Evolutionary conservation across 1,140 invertebrate genomes (phyloP), one percentile per base, ranked within the genome.

Genomic region (Dryas iulia): DNA sequence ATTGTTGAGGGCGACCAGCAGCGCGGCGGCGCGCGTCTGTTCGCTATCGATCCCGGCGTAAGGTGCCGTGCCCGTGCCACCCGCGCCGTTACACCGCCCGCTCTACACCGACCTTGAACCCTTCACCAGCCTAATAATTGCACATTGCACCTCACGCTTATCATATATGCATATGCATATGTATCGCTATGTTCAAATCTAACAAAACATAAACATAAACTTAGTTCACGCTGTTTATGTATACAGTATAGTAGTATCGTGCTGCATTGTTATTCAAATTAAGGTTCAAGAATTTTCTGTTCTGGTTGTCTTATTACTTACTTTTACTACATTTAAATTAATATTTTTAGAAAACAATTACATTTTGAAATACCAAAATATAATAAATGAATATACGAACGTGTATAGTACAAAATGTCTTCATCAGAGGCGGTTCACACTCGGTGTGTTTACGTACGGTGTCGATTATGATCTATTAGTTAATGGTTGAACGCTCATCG

Each of bases 41-140:
- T 74, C 78, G 78, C 81, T 87, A 87, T 87, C 77, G 82, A 87
- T 84, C 79, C 80, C 79, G 79, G 59, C 72, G 58, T 61, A 69
- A 72, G 74, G 75, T 60, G 35, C 52, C 39, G 70, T 30, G 56
- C 39, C 58, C 39, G 26, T 52, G 56, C 59, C 59, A 62, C 69
- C 69, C 63, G 56, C 26, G 14, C 52, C 26, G 47, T 53, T 39
- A 14, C 54, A 28, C 58, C 59, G 25, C 53, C 7, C 35, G n/a
- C 35, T 8, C 0, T 14, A 62, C n/a, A 58, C 47, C 66, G 75
- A 30, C 72, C 75, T 77, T 74, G 72, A 74, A 77, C 69, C 59
- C 66, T 12, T 24, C 56, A 23, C 61, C 24, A 65, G 52, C 28
- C 30, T 65, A 52, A 65, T 65, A 54, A 71, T 47, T 61, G 61